A percentile compares a stretch with the other conserved stretches of the same genome.
Evolutionary conservation across 2,113 vertebrate species (phyloP).

Genomic region (Prinia subflava): DNA sequence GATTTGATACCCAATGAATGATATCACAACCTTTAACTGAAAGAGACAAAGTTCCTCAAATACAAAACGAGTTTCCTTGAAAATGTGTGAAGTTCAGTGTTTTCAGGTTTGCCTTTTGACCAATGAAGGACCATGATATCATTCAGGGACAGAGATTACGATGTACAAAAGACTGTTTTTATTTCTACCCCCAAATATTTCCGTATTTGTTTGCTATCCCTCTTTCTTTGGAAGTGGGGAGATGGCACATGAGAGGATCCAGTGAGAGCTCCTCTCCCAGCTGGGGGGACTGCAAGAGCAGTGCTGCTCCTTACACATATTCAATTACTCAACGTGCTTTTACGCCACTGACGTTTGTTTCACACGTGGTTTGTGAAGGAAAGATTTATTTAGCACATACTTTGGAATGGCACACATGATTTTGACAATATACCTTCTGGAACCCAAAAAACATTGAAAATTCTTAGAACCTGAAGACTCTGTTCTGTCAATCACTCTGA

Average conservation of each 20-base stretch:
- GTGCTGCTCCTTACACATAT: not conserved
- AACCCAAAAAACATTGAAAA: constrained; percentile 27
- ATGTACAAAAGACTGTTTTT: constrained; percentile 49
- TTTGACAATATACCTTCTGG: constrained; percentile 26
- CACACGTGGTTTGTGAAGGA: not conserved
- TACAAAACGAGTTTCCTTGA: not conserved
- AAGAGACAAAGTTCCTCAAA: not conserved
- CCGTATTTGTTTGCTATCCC: not conserved
- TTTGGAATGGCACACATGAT: constrained; percentile 50
- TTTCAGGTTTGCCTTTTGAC: not conserved
- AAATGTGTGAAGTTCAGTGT: not conserved
- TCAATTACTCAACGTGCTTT: not conserved
- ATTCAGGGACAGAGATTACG: constrained; percentile 44
- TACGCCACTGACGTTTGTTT: not conserved
- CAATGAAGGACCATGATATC: constrained; percentile 49
- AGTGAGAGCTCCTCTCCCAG: not conserved
- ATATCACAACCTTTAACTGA: constrained; percentile 11
- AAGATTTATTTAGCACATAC: constrained; percentile 41
- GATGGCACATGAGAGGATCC: not conserved
- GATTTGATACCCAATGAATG: constrained; percentile 18
- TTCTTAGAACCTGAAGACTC: constrained; percentile 38
- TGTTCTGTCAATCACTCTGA: constrained; percentile 10
- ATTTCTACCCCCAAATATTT: constrained; percentile 51
- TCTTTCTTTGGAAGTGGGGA: not conserved
- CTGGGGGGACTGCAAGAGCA: not conserved